Evolutionary conservation across 1,140 invertebrate species (phyloP), one percentile per base, ranked within the genome.

Genomic region (Apis dorsata): DNA sequence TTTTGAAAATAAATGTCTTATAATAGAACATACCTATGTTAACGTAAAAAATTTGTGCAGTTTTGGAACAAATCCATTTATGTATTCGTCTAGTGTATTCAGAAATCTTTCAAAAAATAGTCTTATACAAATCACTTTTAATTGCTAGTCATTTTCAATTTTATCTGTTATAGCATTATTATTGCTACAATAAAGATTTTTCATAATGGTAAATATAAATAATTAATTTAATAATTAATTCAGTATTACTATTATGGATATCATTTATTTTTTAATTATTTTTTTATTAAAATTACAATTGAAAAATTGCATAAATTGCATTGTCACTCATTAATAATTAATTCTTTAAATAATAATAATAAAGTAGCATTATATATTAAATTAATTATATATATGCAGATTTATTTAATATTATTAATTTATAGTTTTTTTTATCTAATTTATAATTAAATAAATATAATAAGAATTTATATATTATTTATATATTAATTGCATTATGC

Each of bases 281-380:
- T 28, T 68, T 60, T 1, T 19, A 12, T 17, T 12, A 19, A 34
- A 59, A 69, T 21, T 65, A 19, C n/a, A 12, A n/a, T 17, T 34
- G 24, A 24, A 65, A 77, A 73, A 73, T 81, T 81, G 62, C n/a
- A n/a, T 57, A 81, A 81, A 76, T 51, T 81, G 80, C 80, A 81
- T 75, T 77, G 80, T 81, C 80, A 81, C 69, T 28, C 24, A 21
- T 2, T 17, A n/a, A 60, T 21, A n/a, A 76, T 28, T 34, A 34
- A 19, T 60, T 69, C 34, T n/a, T 53, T 53, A 15, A 60, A 68
- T 60, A n/a, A 76, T 49, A 34, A 24, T 71, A 34, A 21, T 34
- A 55, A 21, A 72, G n/a, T 55, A 72, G 28, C 55, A 63, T 34
- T 53, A 11, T 15, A 24, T 17, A 10, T 24, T 2, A 63, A 63